Evolutionary conservation across 2,888 invertebrate species (phyloP), one percentile per base, ranked within the genome.

Genomic region (Napeogenes inachia): DNA sequence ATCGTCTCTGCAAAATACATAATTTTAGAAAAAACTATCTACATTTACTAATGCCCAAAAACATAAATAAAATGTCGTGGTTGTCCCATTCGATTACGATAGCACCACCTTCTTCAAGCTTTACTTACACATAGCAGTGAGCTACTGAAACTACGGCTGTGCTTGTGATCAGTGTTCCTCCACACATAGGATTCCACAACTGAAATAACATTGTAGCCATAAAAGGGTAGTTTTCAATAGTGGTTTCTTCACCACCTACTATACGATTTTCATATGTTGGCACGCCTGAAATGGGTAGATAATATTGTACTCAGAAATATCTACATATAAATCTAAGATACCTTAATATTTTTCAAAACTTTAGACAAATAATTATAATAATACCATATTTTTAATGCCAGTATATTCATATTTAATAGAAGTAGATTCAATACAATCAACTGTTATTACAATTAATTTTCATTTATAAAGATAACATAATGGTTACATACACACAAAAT

Each of bases 71-170:
- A 21, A 21, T 21, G 0, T 12, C 10, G 12, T 50, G 30, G 50
- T 10, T 0, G 50, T 30, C 1, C 10, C 3, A n/a, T 30, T 30
- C 3, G 10, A 3, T 21, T 21, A 1, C 21, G 21, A 42, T 12
- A 10, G 10, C 8, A 2, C 3, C 2, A 42, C 8, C 10, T 42
- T 12, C 42, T 42, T 30, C 12, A 42, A 10, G 10, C 12, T 10
- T 10, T 42, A 42, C 42, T 42, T 42, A 42, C 12, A 10, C 8
- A 8, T 10, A 64, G 61, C 85, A 85, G 63, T 84, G 83, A 59
- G 84, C 80, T 57, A 85, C 84, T 1, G 85, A 81, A 13, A 85
- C 64, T 0, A 85, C 68, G 2, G 70, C 21, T 5, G 3, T 69
- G 2, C 61, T 2, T n/a, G 75, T 82, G 55, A 87, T 54, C 12